phyloP scores from a whole-genome alignment of 2,888 invertebrate genomes.

The Muscina levida region DNA sequence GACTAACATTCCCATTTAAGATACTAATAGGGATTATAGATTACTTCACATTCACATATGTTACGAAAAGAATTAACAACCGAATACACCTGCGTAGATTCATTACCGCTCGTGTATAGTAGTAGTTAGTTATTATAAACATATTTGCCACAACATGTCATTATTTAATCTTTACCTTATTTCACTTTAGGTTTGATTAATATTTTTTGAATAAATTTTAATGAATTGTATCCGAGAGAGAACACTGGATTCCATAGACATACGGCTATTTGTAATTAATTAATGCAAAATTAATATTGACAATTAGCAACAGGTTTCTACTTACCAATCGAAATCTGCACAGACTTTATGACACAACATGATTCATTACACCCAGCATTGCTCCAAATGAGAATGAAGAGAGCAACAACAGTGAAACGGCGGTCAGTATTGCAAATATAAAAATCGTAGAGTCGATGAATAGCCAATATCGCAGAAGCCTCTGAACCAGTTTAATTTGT shows the following conservation, averaged over 20 bases:
- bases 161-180: constrained; percentile 46
- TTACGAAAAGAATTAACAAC: no score
- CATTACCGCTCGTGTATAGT: not conserved
- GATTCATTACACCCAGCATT: constrained; percentile 7
- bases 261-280: constrained; percentile 57
- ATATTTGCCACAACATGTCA: constrained; percentile 47
- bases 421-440: not conserved
- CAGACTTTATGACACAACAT: constrained; percentile 13
- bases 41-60: no score
- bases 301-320: constrained; percentile 57
- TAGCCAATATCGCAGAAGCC: not conserved
- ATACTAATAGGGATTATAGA: no score
- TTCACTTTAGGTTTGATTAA: constrained; percentile 29
- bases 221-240: not conserved
- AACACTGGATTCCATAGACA: not conserved
- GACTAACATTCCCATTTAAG: no score
- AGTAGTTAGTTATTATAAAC: constrained; percentile 7
- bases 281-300: constrained; percentile 59
- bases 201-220: constrained; percentile 42
- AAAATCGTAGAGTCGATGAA: not conserved
- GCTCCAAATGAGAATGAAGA: not conserved
- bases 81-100: no score
- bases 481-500: constrained; percentile 19
- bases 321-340: constrained; percentile 13
- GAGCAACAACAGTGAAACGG: no score